phyloP scores from a whole-genome alignment of 2,888 invertebrate species.

The Tolmerus cingulatus region DNA sequence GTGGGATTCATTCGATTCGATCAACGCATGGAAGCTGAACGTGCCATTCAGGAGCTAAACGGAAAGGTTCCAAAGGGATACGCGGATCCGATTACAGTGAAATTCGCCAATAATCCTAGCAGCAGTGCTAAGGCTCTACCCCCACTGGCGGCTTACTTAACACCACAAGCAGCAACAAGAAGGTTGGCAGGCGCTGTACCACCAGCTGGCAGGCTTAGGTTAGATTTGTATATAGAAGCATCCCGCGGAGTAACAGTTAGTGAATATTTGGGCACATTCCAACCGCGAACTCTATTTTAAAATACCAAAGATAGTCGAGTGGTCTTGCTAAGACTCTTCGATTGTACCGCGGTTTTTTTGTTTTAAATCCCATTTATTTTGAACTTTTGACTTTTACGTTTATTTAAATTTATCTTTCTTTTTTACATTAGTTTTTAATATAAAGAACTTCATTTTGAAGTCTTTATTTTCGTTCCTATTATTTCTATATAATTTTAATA shows the following conservation, averaged over 20 bases:
- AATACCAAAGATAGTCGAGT: neutral
- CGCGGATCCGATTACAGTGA: constrained; percentile 89
- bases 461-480: neutral
- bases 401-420: neutral
- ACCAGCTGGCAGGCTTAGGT: constrained; percentile 80
- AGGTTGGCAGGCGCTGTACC: constrained; percentile 81
- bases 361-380: neutral
- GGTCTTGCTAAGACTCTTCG: neutral
- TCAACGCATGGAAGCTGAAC: constrained; percentile 89
- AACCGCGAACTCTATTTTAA: neutral
- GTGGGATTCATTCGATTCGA: constrained; percentile 95
- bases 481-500: neutral
- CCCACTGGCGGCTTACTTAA: constrained; percentile 83
- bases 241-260: neutral
- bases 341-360: neutral
- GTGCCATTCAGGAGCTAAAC: constrained; percentile 89
- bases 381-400: neutral
- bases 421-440: neutral
- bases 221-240: constrained; percentile 58
- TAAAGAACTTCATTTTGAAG: neutral
- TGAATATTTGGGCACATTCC: neutral
- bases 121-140: constrained; percentile 86
- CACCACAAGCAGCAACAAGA: constrained; percentile 81
- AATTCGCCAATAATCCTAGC: constrained; percentile 93
- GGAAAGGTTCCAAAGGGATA: constrained; percentile 89